Evolutionary conservation across 2,797 vertebrate genomes (phyloP).

Genomic region (Sebastes wilsoni): DNA sequence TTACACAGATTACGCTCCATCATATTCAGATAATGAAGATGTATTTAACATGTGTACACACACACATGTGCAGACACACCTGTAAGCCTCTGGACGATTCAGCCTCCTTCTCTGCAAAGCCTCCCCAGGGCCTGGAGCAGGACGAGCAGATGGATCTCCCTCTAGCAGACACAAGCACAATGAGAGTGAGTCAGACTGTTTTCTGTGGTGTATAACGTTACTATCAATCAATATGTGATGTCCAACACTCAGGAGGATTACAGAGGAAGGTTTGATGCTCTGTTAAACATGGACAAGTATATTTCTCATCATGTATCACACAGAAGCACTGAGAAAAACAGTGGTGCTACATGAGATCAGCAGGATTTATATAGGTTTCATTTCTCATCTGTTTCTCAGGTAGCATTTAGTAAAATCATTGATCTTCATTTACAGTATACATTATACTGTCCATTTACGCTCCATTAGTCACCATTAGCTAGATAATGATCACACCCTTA

Average conservation of each 20-base stretch:
- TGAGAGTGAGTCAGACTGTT: slow-evolving; percentile 17
- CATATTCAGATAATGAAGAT: not conserved
- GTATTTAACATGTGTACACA: not conserved
- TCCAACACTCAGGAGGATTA: not conserved
- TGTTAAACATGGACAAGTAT: not conserved
- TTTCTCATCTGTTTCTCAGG: not conserved
- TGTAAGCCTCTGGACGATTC: slow-evolving; percentile 65
- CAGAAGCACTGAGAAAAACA: not conserved
- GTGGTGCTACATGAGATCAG: not conserved
- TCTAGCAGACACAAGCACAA: slow-evolving; percentile 52
- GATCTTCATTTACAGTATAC: not conserved
- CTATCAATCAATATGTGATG: slow-evolving; percentile 38
- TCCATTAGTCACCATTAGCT: slow-evolving; percentile 46
- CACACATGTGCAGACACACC: slow-evolving; percentile 58
- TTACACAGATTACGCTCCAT: not conserved
- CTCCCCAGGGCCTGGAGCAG: slow-evolving; percentile 70
- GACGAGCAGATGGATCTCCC: slow-evolving; percentile 76
- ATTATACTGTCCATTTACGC: not conserved
- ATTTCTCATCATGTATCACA: not conserved
- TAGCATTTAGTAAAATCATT: slow-evolving; percentile 25
- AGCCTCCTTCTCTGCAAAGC: slow-evolving; percentile 59
- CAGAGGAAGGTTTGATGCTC: not conserved
- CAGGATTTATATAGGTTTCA: not conserved
- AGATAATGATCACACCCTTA: slow-evolving; percentile 21
- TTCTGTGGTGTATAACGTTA: slow-evolving; percentile 22